phyloP scores from a whole-genome alignment of 2,888 invertebrate species.

The Agrochola macilenta region DNA sequence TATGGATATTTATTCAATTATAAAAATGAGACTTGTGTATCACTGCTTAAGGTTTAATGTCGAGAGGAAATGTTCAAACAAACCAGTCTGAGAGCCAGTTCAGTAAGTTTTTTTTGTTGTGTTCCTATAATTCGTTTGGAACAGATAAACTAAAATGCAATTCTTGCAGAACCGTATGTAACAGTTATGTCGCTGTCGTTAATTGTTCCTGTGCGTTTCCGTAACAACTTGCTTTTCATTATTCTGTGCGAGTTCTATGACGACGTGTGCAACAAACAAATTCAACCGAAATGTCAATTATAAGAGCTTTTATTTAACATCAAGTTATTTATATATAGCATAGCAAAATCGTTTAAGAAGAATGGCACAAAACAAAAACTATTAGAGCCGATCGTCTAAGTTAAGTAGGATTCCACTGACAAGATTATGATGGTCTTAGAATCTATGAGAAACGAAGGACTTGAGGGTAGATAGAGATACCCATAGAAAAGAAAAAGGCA shows the following conservation, averaged over 20 bases:
- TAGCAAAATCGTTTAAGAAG: neutral
- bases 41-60: conserved; percentile 81
- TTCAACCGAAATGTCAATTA: neutral
- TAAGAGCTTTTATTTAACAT: conserved; percentile 14
- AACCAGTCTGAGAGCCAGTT: conserved; percentile 84
- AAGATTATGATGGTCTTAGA: neutral
- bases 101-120: conserved; percentile 73
- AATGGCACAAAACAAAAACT: neutral
- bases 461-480: neutral
- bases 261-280: conserved; percentile 13
- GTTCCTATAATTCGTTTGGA: conserved; percentile 72
- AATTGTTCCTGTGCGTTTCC: conserved; percentile 30
- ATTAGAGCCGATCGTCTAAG: neutral
- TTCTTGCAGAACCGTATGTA: conserved; percentile 55
- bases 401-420: neutral
- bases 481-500: neutral
- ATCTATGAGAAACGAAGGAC: neutral
- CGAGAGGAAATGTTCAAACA: conserved; percentile 68
- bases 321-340: no score
- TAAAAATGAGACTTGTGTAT: conserved; percentile 79
- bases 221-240: conserved; percentile 35
- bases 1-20: conserved; percentile 72
- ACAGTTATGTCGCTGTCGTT: conserved; percentile 42
- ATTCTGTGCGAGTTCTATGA: conserved; percentile 28
- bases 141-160: conserved; percentile 64